These are phyloP conservation scores for Lucifuga dentata DNA, from an alignment of 2,113 vertebrate species.

Conservation along the genomic window DNA sequence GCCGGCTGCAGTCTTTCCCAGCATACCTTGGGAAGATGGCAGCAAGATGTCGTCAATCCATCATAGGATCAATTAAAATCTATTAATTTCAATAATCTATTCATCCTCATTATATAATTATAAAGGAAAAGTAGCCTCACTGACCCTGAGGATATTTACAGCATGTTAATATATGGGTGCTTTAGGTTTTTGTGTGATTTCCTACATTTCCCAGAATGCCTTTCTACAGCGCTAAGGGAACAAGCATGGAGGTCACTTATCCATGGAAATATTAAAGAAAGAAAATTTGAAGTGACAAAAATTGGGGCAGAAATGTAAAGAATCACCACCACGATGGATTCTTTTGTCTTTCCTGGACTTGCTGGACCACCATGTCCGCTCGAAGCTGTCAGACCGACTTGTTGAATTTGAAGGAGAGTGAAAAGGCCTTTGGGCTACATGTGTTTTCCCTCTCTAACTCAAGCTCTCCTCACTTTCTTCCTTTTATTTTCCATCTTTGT, in stretches of 20 bases:
- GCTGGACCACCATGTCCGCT: slow-evolving; percentile 64
- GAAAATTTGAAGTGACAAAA: no score
- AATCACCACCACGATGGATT: no score
- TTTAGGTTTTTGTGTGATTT: no score
- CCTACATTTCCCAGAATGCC: no score
- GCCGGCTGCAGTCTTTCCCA: neutral
- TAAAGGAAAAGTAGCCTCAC: neutral
- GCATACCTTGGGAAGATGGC: slow-evolving; percentile 4
- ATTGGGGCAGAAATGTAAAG: no score
- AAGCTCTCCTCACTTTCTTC: no score
- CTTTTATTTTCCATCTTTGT: slow-evolving; percentile 36
- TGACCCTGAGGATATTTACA: slow-evolving; percentile 1
- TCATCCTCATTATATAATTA: slow-evolving; percentile 7
- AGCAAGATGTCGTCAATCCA: neutral
- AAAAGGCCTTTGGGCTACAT: slow-evolving; percentile 71
- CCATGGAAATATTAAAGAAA: no score
- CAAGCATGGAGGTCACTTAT: no score
- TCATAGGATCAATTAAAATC: slow-evolving; percentile 27
- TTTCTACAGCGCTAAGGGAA: no score
- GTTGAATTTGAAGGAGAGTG: slow-evolving; percentile 76
- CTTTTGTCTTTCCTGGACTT: slow-evolving; percentile 19
- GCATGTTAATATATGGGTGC: neutral
- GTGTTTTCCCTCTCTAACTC: slow-evolving; percentile 49
- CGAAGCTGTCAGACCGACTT: slow-evolving; percentile 68
- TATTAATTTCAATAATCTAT: slow-evolving; percentile 19